Percentiles rank a stretch among this genome's conserved stretches.
Conservation (phyloP, 2,888 invertebrate genomes). For the Orthosia gracilis region DNA sequence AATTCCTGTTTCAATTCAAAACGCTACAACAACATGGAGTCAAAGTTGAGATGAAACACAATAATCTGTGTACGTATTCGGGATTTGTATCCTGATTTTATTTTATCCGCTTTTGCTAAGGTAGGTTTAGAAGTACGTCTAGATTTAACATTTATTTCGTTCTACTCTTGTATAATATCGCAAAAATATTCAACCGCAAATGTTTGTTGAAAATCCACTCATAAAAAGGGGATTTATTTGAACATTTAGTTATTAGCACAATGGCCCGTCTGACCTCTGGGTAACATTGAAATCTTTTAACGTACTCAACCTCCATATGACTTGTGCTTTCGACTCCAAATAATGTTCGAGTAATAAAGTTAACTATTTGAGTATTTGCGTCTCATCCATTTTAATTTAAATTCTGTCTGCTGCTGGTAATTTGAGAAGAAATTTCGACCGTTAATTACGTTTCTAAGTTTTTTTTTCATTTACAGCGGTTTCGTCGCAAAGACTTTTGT, state of each 20-base stretch:
- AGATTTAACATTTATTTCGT: conserved; percentile 21
- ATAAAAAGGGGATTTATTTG: conserved; percentile 29
- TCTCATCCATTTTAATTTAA: conserved; percentile 25
- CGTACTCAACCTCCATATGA: conserved; percentile 16
- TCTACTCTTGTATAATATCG: conserved; percentile 16
- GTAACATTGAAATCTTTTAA: conserved; percentile 42
- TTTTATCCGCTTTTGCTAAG: conserved; percentile 29
- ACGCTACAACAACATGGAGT: conserved; percentile 37
- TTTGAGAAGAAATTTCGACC: conserved; percentile 32
- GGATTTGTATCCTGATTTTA: conserved; percentile 36
- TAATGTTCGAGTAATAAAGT: conserved; percentile 12
- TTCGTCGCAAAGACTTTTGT: conserved; percentile 42
- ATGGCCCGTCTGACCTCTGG: conserved; percentile 48
- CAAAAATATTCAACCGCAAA: conserved; percentile 34
- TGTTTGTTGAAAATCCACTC: conserved; percentile 43
- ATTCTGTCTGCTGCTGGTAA: conserved; percentile 19
- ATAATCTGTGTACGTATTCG: conserved; percentile 31
- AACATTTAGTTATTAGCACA: conserved; percentile 49
- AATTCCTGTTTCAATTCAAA: conserved; percentile 52
- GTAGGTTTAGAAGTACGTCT: conserved; percentile 10
- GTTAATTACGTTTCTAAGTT: conserved; percentile 46
- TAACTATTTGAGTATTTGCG: conserved; percentile 16
- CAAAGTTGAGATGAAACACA: conserved; percentile 50
- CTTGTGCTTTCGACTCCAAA: conserved; percentile 6
- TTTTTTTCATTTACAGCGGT: conserved; percentile 44